These are phyloP conservation scores for Chamaea fasciata DNA, from an alignment of 2,113 vertebrate species.

Conservation along the genomic window DNA sequence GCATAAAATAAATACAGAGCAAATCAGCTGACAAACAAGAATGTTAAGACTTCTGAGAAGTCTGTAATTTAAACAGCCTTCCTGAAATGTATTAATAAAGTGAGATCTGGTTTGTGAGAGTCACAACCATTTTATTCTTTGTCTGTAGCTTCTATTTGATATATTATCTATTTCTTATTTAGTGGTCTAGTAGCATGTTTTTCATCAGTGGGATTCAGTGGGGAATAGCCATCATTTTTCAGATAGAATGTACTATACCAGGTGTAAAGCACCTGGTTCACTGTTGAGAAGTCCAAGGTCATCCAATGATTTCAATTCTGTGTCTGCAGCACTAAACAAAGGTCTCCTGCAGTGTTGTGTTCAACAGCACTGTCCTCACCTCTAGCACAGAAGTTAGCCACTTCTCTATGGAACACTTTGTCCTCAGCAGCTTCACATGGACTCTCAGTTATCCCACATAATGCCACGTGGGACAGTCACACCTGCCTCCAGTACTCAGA, in stretches of 20 bases:
- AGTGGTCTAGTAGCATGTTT: not conserved
- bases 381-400: not conserved
- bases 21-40: not conserved
- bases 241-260: not conserved
- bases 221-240: not conserved
- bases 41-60: not conserved
- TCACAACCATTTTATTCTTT: not conserved
- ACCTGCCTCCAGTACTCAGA: not conserved
- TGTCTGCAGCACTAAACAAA: not conserved
- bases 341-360: not conserved
- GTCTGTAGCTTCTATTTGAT: not conserved
- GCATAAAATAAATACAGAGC: not conserved
- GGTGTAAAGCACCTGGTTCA: not conserved
- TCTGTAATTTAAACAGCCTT: not conserved
- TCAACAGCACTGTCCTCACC: not conserved
- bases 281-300: not conserved
- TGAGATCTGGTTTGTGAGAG: not conserved
- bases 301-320: not conserved
- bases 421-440: not conserved
- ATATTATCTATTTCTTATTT: not conserved
- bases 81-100: not conserved
- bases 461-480: not conserved
- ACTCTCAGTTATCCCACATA: not conserved
- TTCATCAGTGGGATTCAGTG: not conserved
- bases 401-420: not conserved